These are phyloP conservation scores for Samia ricini DNA, from an alignment of 1,140 invertebrate genomes.

Conservation along the genomic window DNA sequence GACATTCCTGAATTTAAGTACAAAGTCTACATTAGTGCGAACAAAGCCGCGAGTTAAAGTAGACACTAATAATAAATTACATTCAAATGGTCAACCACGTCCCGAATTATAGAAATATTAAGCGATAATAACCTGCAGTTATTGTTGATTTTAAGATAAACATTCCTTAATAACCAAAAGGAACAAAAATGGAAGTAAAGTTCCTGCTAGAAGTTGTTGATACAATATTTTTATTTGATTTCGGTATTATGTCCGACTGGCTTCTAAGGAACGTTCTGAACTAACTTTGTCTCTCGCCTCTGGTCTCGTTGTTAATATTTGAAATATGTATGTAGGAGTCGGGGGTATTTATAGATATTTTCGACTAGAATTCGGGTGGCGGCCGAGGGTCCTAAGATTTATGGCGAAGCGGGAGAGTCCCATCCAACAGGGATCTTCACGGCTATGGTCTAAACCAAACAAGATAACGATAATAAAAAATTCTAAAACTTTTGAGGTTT, in stretches of 20 bases:
- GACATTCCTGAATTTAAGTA: too few relatives aligned
- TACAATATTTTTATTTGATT: neutral
- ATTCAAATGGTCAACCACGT: too few relatives aligned
- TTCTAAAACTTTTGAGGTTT: too few relatives aligned
- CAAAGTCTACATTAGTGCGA: too few relatives aligned
- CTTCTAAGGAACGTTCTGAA: neutral
- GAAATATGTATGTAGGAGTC: conserved; percentile 67
- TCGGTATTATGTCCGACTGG: neutral
- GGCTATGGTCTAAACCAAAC: conserved; percentile 1
- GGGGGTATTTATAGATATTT: conserved; percentile 75
- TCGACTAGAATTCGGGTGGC: conserved; percentile 72
- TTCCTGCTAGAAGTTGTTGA: neutral
- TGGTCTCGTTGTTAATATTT: conserved; percentile 57
- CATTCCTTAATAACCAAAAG: too few relatives aligned
- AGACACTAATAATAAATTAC: too few relatives aligned
- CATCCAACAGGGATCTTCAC: conserved; percentile 68
- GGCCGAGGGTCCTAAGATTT: conserved; percentile 75
- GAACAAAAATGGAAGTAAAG: neutral
- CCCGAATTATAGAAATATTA: too few relatives aligned
- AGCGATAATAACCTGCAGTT: too few relatives aligned
- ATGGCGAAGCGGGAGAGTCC: conserved; percentile 72
- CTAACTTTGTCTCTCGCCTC: neutral
- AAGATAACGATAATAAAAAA: neutral
- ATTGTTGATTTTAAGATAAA: too few relatives aligned
- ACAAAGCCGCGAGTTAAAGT: too few relatives aligned